Conservation (phyloP, 2,113 vertebrate species). For the Platanista minor region DNA sequence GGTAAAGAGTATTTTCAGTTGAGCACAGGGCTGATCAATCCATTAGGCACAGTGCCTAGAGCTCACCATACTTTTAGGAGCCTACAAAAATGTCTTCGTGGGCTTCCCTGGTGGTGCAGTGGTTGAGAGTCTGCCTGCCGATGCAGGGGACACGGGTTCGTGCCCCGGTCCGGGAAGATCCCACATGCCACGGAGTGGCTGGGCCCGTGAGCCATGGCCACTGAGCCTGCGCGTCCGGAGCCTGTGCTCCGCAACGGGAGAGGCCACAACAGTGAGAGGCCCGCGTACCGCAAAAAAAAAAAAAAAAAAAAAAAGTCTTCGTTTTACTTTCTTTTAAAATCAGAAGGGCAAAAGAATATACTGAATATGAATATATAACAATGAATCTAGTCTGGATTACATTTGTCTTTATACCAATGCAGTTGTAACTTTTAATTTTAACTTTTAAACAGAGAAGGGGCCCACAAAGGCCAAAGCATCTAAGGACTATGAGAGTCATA, state of each 20-base stretch:
- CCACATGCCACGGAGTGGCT: too few species aligned
- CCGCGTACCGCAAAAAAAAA: too few species aligned
- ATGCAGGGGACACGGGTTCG: too few species aligned
- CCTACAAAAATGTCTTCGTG: background rate
- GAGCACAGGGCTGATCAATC: background rate
- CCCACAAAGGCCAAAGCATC: background rate
- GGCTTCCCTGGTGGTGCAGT: too few species aligned
- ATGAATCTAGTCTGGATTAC: background rate
- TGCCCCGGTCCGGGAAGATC: too few species aligned
- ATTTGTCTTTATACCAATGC: background rate
- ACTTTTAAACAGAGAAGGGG: background rate
- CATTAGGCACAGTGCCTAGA: background rate
- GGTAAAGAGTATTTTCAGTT: background rate
- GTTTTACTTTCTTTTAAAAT: conserved; percentile 6
- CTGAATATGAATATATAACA: background rate
- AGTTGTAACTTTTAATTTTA: background rate
- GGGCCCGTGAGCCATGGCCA: too few species aligned
- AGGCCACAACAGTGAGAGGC: too few species aligned
- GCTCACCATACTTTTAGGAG: background rate
- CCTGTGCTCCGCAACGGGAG: too few species aligned
- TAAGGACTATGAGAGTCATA: background rate
- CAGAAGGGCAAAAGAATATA: background rate
- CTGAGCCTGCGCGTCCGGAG: too few species aligned
- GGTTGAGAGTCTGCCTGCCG: too few species aligned
- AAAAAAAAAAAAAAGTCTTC: conserved; percentile 16